phyloP scores from a whole-genome alignment of 2,113 vertebrate genomes.

The Apaloderma vittatum region DNA sequence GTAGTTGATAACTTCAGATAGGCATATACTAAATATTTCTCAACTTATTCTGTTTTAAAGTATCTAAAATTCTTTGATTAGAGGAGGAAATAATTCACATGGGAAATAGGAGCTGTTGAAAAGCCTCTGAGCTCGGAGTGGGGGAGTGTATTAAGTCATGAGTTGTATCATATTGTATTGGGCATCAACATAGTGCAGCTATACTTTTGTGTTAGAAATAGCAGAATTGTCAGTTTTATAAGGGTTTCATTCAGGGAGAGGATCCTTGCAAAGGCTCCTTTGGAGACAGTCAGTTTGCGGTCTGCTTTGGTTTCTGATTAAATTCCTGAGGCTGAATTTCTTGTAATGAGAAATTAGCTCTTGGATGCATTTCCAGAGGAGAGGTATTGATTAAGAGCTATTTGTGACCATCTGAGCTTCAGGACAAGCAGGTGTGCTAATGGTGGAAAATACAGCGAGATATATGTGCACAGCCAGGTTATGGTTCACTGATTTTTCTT shows the following conservation, averaged over 20 bases:
- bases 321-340: background rate
- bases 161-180: background rate
- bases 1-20: background rate
- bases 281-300: background rate
- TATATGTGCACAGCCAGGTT: background rate
- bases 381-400: background rate
- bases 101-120: background rate
- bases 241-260: background rate
- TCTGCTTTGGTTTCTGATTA: conserved; percentile 7
- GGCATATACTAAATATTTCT: background rate
- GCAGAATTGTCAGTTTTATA: background rate
- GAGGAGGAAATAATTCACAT: background rate
- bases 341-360: background rate
- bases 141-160: background rate
- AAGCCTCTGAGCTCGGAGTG: background rate
- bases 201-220: background rate
- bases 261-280: background rate
- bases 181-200: background rate
- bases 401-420: background rate
- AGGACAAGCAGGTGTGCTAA: background rate
- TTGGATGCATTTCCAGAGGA: background rate
- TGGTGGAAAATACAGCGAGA: background rate
- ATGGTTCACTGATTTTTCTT: background rate
- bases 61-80: background rate
- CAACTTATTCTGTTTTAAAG: background rate